Evolutionary conservation across 2,113 vertebrate species (phyloP), one percentile per base, ranked within the genome.

Genomic region (Sorex araneus): DNA sequence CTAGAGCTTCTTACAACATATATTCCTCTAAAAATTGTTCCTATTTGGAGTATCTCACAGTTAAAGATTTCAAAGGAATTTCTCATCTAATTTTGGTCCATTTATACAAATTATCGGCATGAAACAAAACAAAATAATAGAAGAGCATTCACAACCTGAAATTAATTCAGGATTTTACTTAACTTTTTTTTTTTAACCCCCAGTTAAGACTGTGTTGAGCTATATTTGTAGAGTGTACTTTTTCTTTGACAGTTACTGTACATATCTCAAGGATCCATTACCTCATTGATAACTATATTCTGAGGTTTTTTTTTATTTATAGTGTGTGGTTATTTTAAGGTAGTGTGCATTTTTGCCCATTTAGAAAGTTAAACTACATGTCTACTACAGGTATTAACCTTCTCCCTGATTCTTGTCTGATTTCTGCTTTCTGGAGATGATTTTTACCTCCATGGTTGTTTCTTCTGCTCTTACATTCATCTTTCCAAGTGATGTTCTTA

Each of bases 61-160:
- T 78, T 78, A 69, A 54, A 45, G n/a, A 82, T 23, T 70, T 54
- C 4, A 28, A 91, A 89, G 74, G 40, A 79, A 54, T 84, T 84
- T 93, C 32, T 78, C 11, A 76, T 34, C 36, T 84, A 80, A 80
- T 92, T 95, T 60, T 87, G 25, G 78, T 10, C 27, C 30, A 21
- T 9, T 74, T 57, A 1, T 50, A 9, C 34, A 43, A 87, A 90
- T 87, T 86, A 75, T 43, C 89, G 34, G 15, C 12, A n/a, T 57
- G 18, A 79, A 43, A 66, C 63, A 87, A 60, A 74, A 73, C 32
- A 50, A 50, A 50, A 50, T 2, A 50, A 50, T 36, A 1, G 1
- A 92, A 80, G 57, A 89, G 27, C 18, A 34, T 28, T 28, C 36
- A 8, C 79, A 34, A 69, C 45, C 79, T 73, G 36, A 36, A 75